Conservation (phyloP, 2,888 invertebrate genomes). For the Lasius fuliginosus region DNA sequence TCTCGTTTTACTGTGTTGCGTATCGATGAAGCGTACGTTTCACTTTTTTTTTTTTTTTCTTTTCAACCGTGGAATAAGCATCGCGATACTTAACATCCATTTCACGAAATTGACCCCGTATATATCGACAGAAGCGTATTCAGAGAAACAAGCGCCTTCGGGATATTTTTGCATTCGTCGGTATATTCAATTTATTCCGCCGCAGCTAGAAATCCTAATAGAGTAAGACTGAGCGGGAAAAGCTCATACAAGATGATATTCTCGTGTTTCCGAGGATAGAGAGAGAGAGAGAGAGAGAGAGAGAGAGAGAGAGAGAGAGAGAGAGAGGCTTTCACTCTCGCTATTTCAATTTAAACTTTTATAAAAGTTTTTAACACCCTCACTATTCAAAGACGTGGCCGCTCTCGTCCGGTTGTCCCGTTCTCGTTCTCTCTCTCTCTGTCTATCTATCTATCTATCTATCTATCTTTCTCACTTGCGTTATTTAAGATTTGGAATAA, state of each 20-base stretch:
- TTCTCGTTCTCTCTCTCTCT: background rate
- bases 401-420: background rate
- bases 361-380: conserved; percentile 28
- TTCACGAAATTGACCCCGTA: background rate
- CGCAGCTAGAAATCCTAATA: conserved; percentile 25
- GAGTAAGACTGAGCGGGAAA: background rate
- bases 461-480: background rate
- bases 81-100: background rate
- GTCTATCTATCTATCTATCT: background rate
- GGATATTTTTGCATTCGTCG: background rate
- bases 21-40: background rate
- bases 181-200: conserved; percentile 36
- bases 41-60: conserved; percentile 1
- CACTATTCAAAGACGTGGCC: background rate
- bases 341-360: conserved; percentile 51
- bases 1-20: background rate
- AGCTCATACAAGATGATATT: background rate
- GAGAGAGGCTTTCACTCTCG: background rate
- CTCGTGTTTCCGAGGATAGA: background rate
- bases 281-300: background rate
- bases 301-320: conserved; percentile 8
- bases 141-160: conserved; percentile 18
- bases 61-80: background rate
- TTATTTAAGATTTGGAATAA: conserved; percentile 47
- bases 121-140: conserved; percentile 3